Conservation (phyloP, 2,113 vertebrate species). For the Blennius ocellaris region DNA sequence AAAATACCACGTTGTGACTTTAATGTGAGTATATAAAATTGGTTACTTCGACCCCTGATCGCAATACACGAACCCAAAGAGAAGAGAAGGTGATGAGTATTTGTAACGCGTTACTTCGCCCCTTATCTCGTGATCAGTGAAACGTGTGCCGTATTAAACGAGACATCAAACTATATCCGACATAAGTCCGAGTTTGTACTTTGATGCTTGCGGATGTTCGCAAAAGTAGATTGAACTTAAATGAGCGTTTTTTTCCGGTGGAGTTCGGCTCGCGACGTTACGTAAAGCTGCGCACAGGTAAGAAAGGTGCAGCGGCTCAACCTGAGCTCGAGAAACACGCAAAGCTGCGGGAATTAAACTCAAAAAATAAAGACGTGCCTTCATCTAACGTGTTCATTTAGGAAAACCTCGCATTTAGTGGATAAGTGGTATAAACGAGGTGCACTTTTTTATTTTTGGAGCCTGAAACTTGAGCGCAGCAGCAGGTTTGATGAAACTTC, state of each 20-base stretch:
- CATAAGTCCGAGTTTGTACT: neutral
- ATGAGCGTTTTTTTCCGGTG: rapidly evolving
- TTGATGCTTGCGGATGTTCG: rapidly evolving
- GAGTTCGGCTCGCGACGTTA: slow-evolving; percentile 1
- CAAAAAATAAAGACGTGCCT: neutral
- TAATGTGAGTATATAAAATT: too few species aligned
- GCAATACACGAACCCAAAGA: too few species aligned
- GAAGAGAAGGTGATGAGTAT: too few species aligned
- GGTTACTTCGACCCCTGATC: too few species aligned
- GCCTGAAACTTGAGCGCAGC: too few species aligned
- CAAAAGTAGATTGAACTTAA: neutral
- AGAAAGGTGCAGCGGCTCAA: slow-evolving; percentile 23
- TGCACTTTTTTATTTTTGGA: too few species aligned
- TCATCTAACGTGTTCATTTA: neutral
- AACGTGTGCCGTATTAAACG: neutral
- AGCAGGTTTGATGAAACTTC: neutral
- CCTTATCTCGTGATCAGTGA: neutral
- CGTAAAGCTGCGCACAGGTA: slow-evolving; percentile 22
- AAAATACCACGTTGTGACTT: too few species aligned
- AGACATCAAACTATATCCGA: neutral
- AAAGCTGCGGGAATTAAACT: rapidly evolving
- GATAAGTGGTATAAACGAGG: too few species aligned
- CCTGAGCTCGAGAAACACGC: neutral
- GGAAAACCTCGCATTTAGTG: too few species aligned
- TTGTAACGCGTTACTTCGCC: too few species aligned